Base-by-base conservation (phyloP, 2,888 invertebrate species). In the Aphrophora alni region DNA sequence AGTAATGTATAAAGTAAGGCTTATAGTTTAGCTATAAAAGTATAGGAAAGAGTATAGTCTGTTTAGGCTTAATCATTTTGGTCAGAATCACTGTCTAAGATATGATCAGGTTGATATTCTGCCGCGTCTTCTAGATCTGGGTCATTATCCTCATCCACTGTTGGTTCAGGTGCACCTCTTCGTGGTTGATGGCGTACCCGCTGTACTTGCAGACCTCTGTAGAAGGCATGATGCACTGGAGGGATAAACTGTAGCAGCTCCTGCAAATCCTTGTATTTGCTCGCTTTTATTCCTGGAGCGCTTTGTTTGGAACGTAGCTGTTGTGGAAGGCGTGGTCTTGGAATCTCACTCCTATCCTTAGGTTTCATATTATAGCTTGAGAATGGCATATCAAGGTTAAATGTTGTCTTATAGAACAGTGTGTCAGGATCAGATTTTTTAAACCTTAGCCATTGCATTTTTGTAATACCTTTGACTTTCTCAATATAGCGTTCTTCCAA, bases 371-470 rank as follows among this genome's bases (percentile, higher is more conserved):
- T 69, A 38, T 38, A 74, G 3, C 10, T 38, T 12, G 12, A 21
- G 33, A 80, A 80, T 7, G 72, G 51, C 27, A 71, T 8, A 24
- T 80, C 80, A 27, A 26, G n/a, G 27, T 80, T 77, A 10, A 77
- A 72, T 17, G 51, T 25, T 27, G 17, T 33, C 27, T 80, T 80
- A 24, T 77, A 70, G 71, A 76, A 72, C 8, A 80, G 38, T 28
- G 73, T 80, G 17, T 26, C n/a, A 4, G 59, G 80, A 26, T 72
- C 73, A 17, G 17, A 24, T 33, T 76, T 72, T 44, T 25, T 44
- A 59, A 69, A 74, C 38, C 38, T 21, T 21, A 68, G 12, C 26
- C 73, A 80, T 72, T 75, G 51, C 24, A 75, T 44, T n/a, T 38
- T 74, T n/a, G 28, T 28, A 33, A 74, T 74, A 12, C 74, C 74